Conservation (phyloP, 2,888 invertebrate genomes). For the Limulus polyphemus region DNA sequence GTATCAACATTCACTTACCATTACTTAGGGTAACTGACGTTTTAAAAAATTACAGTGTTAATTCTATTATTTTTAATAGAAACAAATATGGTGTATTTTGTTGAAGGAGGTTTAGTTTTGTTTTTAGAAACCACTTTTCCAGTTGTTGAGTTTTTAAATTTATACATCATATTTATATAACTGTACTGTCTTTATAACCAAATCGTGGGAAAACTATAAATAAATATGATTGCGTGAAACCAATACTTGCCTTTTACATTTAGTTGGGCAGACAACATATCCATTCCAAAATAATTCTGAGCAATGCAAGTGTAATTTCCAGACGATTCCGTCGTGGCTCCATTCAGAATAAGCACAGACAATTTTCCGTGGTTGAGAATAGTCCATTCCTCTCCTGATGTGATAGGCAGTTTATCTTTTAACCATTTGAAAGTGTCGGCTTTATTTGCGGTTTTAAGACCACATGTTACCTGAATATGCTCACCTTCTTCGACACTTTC, state of each 20-base stretch:
- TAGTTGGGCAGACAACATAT: conserved; percentile 10
- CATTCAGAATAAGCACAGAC: conserved; percentile 15
- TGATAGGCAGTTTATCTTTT: conserved; percentile 7
- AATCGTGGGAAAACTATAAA: too few species aligned
- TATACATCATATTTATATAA: too few species aligned
- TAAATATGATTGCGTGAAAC: too few species aligned
- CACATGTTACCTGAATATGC: conserved; percentile 12
- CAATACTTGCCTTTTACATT: conserved; percentile 12
- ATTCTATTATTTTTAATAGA: too few species aligned
- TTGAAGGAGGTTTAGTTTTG: too few species aligned
- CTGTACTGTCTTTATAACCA: too few species aligned
- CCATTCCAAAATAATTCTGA: conserved; percentile 10
- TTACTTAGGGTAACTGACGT: too few species aligned
- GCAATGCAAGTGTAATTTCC: conserved; percentile 2
- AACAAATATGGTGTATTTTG: too few species aligned
- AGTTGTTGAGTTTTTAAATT: too few species aligned
- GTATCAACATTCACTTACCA: too few species aligned
- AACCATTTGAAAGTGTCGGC: conserved; percentile 13
- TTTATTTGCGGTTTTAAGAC: conserved; percentile 11
- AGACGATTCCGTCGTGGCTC: conserved; percentile 6
- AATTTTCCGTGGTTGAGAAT: conserved; percentile 3
- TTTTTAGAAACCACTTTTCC: too few species aligned
- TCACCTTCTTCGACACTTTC: conserved; percentile 13
- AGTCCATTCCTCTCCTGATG: conserved; percentile 2
- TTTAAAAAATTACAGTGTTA: too few species aligned